A percentile compares a stretch with the other conserved stretches of the same genome.
phyloP scores from a whole-genome alignment of 1,140 invertebrate genomes.

The Vollenhovia emeryi region DNA sequence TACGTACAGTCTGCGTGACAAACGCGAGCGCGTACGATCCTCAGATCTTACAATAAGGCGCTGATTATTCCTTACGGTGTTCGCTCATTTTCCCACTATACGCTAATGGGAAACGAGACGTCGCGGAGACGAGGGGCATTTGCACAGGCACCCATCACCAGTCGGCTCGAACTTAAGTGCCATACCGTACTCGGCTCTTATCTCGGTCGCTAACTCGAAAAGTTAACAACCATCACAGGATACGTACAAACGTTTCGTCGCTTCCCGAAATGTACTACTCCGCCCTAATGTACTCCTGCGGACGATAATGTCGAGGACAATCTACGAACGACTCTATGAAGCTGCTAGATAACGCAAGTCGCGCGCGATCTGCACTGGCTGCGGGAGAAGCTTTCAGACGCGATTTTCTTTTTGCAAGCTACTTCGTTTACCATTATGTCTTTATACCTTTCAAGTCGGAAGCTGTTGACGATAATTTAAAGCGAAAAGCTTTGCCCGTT shows the following conservation, averaged over 20 bases:
- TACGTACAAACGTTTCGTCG: slow-evolving; percentile 63
- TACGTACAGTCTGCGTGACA: not conserved
- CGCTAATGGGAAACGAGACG: slow-evolving; percentile 22
- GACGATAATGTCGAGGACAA: slow-evolving; percentile 62
- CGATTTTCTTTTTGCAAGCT: slow-evolving; percentile 17
- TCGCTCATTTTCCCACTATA: slow-evolving; percentile 30
- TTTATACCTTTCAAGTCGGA: slow-evolving; percentile 29
- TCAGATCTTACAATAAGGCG: not conserved
- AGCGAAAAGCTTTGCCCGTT: slow-evolving; percentile 64
- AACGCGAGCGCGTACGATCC: not conserved
- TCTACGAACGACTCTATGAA: slow-evolving; percentile 18
- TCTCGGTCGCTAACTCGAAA: slow-evolving; percentile 69
- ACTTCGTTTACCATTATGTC: slow-evolving; percentile 19
- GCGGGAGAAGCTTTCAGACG: not conserved
- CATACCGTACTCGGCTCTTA: slow-evolving; percentile 51
- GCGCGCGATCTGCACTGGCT: not conserved
- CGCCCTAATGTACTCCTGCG: slow-evolving; percentile 26
- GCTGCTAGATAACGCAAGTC: slow-evolving; percentile 38
- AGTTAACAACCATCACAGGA: slow-evolving; percentile 72
- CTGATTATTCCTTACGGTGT: not conserved
- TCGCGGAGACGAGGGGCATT: slow-evolving; percentile 42
- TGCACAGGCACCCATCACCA: slow-evolving; percentile 49
- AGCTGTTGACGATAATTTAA: slow-evolving; percentile 58
- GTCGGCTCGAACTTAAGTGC: slow-evolving; percentile 43
- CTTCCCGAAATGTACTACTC: slow-evolving; percentile 58